Conservation (phyloP, 2,888 invertebrate species). For the Drosophila emarginata region DNA sequence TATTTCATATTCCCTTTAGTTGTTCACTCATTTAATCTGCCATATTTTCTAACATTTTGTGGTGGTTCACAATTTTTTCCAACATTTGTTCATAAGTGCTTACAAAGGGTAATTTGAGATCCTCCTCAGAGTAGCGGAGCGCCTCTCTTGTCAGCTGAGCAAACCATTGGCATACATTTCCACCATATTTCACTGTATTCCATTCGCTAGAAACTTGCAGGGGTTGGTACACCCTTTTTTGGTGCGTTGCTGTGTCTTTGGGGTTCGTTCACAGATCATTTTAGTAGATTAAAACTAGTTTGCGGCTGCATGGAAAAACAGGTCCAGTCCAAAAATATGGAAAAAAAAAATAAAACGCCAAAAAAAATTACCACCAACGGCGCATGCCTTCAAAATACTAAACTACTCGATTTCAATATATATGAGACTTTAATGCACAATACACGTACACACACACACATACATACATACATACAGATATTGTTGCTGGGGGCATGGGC, state of each 20-base stretch:
- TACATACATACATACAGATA: neutral
- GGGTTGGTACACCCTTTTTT: slow-evolving; percentile 38
- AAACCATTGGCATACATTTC: slow-evolving; percentile 15
- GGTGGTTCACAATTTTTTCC: neutral
- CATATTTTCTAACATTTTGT: neutral
- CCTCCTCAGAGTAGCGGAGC: slow-evolving; percentile 4
- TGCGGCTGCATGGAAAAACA: slow-evolving; percentile 27
- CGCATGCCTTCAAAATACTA: slow-evolving; percentile 59
- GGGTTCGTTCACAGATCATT: neutral
- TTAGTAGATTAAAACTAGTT: slow-evolving; percentile 33
- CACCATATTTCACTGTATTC: neutral
- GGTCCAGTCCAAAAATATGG: slow-evolving; percentile 29
- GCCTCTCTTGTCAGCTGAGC: slow-evolving; percentile 48
- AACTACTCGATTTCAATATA: slow-evolving; percentile 62
- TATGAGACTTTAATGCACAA: slow-evolving; percentile 31
- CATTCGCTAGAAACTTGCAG: slow-evolving; percentile 20
- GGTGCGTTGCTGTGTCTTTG: neutral
- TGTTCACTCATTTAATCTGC: neutral
- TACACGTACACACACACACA: slow-evolving; percentile 12
- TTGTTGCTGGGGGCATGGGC: slow-evolving; percentile 41
- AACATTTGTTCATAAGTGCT: slow-evolving; percentile 21
- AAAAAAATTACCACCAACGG: slow-evolving; percentile 69
- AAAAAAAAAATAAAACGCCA: slow-evolving; percentile 14
- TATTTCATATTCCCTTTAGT: too few species aligned
- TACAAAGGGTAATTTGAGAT: slow-evolving; percentile 48